These are phyloP conservation scores for Lycia hirtaria DNA, from an alignment of 2,888 invertebrate species.

Conservation along the genomic window DNA sequence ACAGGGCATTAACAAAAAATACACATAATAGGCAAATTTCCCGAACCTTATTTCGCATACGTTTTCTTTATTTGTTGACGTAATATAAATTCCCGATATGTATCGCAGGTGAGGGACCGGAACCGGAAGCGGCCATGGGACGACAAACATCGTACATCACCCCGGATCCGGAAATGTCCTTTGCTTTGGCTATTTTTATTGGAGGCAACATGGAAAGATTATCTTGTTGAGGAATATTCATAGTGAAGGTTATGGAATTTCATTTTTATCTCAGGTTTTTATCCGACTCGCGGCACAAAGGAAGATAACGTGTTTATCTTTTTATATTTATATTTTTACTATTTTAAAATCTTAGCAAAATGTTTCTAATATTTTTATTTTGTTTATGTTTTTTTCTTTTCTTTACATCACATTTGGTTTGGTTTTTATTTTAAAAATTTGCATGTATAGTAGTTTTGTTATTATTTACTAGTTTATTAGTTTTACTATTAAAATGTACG, in stretches of 20 bases:
- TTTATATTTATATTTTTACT: too few relatives aligned
- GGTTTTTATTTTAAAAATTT: too few relatives aligned
- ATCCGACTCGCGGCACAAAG: too few relatives aligned
- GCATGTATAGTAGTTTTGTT: too few relatives aligned
- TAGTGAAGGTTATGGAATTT: background rate
- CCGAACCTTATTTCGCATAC: background rate
- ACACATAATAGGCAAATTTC: background rate
- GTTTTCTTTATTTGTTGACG: background rate
- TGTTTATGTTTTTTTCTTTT: too few relatives aligned
- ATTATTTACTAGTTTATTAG: too few relatives aligned
- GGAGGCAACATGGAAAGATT: background rate
- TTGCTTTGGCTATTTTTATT: conserved; percentile 7
- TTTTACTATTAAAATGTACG: too few relatives aligned
- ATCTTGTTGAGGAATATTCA: background rate
- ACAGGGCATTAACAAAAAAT: background rate
- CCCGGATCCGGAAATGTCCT: conserved; percentile 2
- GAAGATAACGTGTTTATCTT: too few relatives aligned
- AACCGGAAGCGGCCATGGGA: conserved; percentile 14
- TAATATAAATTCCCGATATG: conserved; percentile 10
- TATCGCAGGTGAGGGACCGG: conserved; percentile 23
- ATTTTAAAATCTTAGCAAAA: too few relatives aligned
- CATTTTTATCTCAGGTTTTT: background rate
- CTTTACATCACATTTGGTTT: too few relatives aligned
- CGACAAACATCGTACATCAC: conserved; percentile 27
- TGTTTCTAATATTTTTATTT: too few relatives aligned